Evolutionary conservation across 2,797 vertebrate species (phyloP), one percentile per base, ranked within the genome.

Genomic region (Sebastiscus albofasciatus): DNA sequence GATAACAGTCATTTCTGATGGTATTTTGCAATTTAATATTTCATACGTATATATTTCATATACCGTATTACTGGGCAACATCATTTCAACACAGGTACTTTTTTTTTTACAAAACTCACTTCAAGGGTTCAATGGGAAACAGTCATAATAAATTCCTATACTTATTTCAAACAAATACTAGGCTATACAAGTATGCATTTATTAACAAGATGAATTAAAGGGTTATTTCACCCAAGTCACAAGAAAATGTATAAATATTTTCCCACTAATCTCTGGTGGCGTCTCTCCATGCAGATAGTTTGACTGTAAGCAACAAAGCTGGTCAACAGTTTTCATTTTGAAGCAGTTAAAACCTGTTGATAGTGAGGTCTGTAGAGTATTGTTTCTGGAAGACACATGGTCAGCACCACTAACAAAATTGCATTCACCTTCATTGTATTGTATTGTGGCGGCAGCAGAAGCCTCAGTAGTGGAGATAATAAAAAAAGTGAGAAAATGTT

Each of bases 21-120:
- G 5, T 49, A 24, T 79, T 80, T 77, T 59, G 36, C 13, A 59
- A 46, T 83, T 87, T 84, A 80, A 73, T 89, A 27, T 49, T 77
- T 69, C 11, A 55, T 81, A 36, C n/a, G 33, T 4, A 61, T 56
- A 83, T 77, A 77, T 65, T 70, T 78, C 16, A 77, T 42, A 60
- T 16, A 27, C 36, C 26, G 39, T 66, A 34, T 67, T 39, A 81
- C 66, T 75, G 42, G 10, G 8, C n/a, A 80, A 79, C 39, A 75
- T 16, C 46, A 85, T 59, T 69, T 75, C 4, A 75, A 84, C 68
- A 79, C 59, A 75, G 20, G 26, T 78, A 34, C 42, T 66, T 77
- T 22, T 13, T 26, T 33, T 66, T 79, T 59, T 69, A 84, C 77
- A 87, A 89, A 88, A 80, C 6, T 27, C 6, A 61, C 74, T 72